Base-by-base conservation (phyloP, 2,797 vertebrate genomes). In the Rhynchotus rufescens region DNA sequence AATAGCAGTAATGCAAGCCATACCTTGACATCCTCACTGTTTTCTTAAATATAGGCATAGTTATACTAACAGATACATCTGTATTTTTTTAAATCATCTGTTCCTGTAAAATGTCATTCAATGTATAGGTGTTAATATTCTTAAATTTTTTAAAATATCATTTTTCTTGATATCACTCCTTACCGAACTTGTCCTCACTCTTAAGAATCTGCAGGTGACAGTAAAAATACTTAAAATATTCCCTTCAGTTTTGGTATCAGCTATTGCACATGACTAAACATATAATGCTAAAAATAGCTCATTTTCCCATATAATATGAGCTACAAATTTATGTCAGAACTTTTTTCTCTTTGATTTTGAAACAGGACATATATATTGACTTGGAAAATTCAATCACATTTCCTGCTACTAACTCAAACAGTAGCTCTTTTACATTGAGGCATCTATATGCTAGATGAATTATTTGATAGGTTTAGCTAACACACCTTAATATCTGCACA, bases 51-150 rank as follows among this genome's bases (percentile, higher is more conserved):
- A 30, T 6, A 52, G 2, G 4, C 21, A 40, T 16, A 56, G 19
- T 56, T 56, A 19, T n/a, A n/a, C 6, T n/a, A 13, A 56, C 1
- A 59, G 26, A 44, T 34, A 26, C 21, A 36, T 12, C 25, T 80
- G 8, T 15, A 28, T 4, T 32, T 71, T 4, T 74, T 23, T 47
- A 22, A 12, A 11, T 49, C 23, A 49, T 49, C 9, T 15, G 64
- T 1, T 4, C 26, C 67, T 5, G 6, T 12, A 83, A 80, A 78
- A 30, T 12, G 25, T 6, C 5, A 17, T 52, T 87, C 4, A 12
- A 26, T 66, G 71, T 0, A 30, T 2, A 22, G 4, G 1, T 66
- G 28, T 34, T 7, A 56, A 25, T 2, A 12, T 30, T 32, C 47
- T 73, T 36, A 23, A 38, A 10, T 15, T 75, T 75, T 19, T 12